Percentiles rank a stretch among this genome's conserved stretches.
phyloP scores from a whole-genome alignment of 2,888 invertebrate species.

The Rotaria sp. region DNA sequence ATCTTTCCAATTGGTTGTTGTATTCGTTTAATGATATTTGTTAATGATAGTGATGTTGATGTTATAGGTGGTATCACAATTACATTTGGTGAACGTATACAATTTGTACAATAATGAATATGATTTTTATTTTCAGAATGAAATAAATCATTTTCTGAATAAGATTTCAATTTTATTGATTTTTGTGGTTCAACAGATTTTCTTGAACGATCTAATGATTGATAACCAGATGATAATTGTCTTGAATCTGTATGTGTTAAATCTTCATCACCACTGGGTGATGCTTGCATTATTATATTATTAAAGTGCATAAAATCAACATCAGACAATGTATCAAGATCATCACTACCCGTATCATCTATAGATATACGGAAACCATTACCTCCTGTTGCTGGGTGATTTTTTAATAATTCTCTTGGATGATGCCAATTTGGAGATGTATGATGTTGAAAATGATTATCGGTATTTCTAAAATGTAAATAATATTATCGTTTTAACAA shows the following conservation, averaged over 20 bases:
- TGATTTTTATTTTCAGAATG: background rate
- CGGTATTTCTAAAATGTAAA: background rate
- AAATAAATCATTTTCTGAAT: background rate
- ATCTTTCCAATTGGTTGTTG: background rate
- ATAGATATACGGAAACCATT: background rate
- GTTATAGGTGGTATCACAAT: background rate
- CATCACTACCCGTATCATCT: slow-evolving; percentile 6
- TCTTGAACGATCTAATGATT: background rate
- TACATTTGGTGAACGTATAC: background rate
- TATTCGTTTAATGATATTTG: background rate
- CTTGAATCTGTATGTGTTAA: background rate
- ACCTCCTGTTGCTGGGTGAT: background rate
- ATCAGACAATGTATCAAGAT: slow-evolving; percentile 4
- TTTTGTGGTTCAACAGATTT: too few relatives aligned
- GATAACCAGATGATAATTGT: background rate
- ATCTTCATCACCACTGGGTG: background rate
- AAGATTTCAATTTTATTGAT: background rate
- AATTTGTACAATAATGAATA: background rate
- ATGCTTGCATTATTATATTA: background rate
- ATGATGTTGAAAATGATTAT: background rate
- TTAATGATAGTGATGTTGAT: background rate
- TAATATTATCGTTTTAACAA: background rate
- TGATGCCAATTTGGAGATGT: background rate
- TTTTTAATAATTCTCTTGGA: background rate
- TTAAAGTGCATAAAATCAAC: background rate